These are phyloP conservation scores for Leptobrachium ailaonicum DNA, from an alignment of 2,113 vertebrate genomes.

Conservation along the genomic window DNA sequence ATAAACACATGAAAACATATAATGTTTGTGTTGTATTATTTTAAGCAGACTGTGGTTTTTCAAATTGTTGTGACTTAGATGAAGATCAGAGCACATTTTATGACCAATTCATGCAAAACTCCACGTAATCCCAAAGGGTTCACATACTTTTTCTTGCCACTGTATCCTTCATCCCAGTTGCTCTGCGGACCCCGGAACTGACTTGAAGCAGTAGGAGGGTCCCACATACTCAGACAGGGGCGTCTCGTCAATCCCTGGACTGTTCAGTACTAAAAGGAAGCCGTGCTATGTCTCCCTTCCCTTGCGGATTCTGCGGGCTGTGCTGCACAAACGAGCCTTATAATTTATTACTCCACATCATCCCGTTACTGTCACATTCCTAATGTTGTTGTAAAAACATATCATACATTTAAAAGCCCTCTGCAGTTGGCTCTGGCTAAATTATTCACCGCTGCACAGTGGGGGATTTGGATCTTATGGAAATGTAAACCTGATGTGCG, in stretches of 20 bases:
- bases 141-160: slow-evolving; percentile 5
- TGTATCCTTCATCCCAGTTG: slow-evolving; percentile 17
- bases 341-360: slow-evolving; percentile 4
- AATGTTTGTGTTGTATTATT: too few relatives aligned
- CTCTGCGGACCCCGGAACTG: slow-evolving; percentile 1
- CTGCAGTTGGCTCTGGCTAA: background rate
- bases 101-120: too few relatives aligned
- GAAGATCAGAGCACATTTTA: too few relatives aligned
- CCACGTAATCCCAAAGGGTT: slow-evolving; percentile 6
- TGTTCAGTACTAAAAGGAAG: background rate
- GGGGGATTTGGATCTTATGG: slow-evolving; percentile 1
- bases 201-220: slow-evolving; percentile 21
- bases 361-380: slow-evolving; percentile 10
- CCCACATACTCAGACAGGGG: slow-evolving; percentile 1
- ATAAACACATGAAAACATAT: too few relatives aligned
- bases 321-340: background rate
- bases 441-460: background rate
- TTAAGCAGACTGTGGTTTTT: too few relatives aligned
- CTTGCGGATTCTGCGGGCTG: slow-evolving; percentile 7
- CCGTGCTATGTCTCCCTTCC: slow-evolving; percentile 4
- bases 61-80: too few relatives aligned
- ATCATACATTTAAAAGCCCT: background rate
- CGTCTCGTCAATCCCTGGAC: too few relatives aligned
- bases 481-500: background rate
- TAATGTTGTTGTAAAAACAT: slow-evolving; percentile 13